Evolutionary conservation across 2,888 invertebrate species (phyloP).

Genomic region (Vanessa cardui): DNA sequence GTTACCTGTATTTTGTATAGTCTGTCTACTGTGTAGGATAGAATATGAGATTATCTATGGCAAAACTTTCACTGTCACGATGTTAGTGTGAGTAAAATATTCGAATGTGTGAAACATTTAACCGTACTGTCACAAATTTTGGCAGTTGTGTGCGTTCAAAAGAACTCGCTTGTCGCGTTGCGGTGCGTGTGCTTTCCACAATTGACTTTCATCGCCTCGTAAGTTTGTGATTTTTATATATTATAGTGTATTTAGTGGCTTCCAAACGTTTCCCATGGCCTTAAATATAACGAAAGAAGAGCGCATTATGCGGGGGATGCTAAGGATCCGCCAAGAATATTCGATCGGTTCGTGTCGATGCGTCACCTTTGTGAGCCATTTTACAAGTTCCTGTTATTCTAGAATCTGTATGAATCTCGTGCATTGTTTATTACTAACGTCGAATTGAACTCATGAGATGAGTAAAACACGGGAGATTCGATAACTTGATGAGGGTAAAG

Average conservation of each 20-base stretch:
- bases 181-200: conserved; percentile 78
- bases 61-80: conserved; percentile 37
- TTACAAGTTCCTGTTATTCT: conserved; percentile 67
- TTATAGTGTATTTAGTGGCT: conserved; percentile 64
- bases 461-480: conserved; percentile 15
- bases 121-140: conserved; percentile 43
- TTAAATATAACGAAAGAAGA: conserved; percentile 27
- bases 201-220: conserved; percentile 82
- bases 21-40: conserved; percentile 14
- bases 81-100: conserved; percentile 36
- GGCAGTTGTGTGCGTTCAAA: conserved; percentile 71
- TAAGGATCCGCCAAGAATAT: conserved; percentile 63
- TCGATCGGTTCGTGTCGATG: conserved; percentile 80
- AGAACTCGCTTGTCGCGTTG: conserved; percentile 78
- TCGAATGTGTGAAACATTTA: conserved; percentile 50
- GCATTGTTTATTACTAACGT: conserved; percentile 18
- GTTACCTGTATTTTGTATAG: conserved; percentile 2
- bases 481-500: conserved; percentile 40
- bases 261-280: conserved; percentile 43
- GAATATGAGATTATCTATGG: conserved; percentile 31
- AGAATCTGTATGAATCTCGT: conserved; percentile 43
- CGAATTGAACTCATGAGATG: conserved; percentile 1
- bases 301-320: conserved; percentile 43
- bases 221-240: conserved; percentile 75
- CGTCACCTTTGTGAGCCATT: conserved; percentile 82